Evolutionary conservation across 2,113 vertebrate genomes (phyloP).

Genomic region (Elephas maximus): DNA sequence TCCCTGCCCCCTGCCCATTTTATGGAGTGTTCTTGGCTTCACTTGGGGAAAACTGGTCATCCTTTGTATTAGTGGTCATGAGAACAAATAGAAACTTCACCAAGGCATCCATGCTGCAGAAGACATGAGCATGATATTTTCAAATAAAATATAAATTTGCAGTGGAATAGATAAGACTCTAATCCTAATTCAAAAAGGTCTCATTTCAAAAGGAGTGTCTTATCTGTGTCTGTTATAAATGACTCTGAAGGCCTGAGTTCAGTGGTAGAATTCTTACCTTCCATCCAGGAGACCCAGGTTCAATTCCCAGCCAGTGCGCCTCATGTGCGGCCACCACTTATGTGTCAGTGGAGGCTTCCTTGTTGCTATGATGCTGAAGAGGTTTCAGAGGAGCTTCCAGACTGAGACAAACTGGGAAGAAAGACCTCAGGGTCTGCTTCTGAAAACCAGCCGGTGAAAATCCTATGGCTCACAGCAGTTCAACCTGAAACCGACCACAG

Average conservation of each 20-base stretch:
- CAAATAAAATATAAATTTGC: background rate
- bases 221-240: rapidly evolving
- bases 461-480: background rate
- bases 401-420: background rate
- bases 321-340: background rate
- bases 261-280: background rate
- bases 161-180: rapidly evolving
- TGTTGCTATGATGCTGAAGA: background rate
- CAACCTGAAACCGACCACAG: background rate
- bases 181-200: background rate
- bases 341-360: background rate
- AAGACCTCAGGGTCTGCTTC: background rate
- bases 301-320: background rate
- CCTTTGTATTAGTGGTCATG: background rate
- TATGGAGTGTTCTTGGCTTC: background rate
- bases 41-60: background rate
- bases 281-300: background rate
- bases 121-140: background rate
- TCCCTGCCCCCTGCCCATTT: rapidly evolving
- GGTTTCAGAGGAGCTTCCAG: background rate
- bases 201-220: rapidly evolving
- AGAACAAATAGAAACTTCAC: background rate
- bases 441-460: background rate
- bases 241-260: rapidly evolving
- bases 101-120: background rate